Conservation (phyloP, 1,140 invertebrate genomes). For the Frieseomelitta varia region DNA sequence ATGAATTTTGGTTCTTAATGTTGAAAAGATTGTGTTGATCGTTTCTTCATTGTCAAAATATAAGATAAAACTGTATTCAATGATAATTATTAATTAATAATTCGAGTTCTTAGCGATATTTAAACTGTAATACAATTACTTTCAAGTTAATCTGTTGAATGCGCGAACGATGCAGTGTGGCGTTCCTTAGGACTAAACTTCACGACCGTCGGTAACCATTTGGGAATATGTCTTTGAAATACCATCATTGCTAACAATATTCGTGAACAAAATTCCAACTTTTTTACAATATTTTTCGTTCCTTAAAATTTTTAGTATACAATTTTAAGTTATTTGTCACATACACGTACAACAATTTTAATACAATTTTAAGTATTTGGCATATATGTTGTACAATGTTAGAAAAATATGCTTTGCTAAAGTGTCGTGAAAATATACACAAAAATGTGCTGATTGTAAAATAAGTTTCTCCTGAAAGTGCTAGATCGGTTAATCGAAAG, state of each 20-base stretch:
- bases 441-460: not conserved
- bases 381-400: too few relatives aligned
- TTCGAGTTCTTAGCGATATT: not conserved
- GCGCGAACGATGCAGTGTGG: not conserved
- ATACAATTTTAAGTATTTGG: not conserved
- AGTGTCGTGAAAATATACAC: not conserved
- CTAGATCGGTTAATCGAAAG: not conserved
- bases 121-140: not conserved
- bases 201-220: conserved; percentile 37
- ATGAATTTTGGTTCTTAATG: too few relatives aligned
- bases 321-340: not conserved
- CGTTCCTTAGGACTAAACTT: conserved; percentile 26
- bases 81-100: not conserved
- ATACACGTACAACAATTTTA: too few relatives aligned
- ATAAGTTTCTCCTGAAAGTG: not conserved
- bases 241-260: not conserved
- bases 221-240: not conserved
- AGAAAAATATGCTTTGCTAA: not conserved
- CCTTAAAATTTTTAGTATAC: not conserved
- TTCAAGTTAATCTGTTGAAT: not conserved
- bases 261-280: not conserved
- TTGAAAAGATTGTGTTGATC: not conserved
- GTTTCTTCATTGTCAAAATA: not conserved
- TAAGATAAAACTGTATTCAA: not conserved
- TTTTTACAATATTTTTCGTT: not conserved